phyloP scores from a whole-genome alignment of 2,797 vertebrate species.

The Gadopsis bispinosus region DNA sequence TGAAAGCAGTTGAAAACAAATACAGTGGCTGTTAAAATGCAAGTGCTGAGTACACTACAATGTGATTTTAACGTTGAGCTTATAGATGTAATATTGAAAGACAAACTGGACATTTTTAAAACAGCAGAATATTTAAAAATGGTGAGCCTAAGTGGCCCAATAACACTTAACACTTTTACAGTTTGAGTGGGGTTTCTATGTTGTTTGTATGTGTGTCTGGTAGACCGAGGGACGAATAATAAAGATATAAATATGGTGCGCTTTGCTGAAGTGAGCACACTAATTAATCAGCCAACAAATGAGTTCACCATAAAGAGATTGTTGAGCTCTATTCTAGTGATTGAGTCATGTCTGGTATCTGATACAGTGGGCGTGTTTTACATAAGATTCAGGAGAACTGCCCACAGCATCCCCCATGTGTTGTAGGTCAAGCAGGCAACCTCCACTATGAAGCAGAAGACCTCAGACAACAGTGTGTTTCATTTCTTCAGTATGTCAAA shows the following conservation, averaged over 20 bases:
- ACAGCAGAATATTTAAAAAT: neutral
- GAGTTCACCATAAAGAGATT: neutral
- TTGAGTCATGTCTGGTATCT: slow-evolving; percentile 8
- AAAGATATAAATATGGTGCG: neutral
- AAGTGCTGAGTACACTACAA: neutral
- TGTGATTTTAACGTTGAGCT: neutral
- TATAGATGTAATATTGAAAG: neutral
- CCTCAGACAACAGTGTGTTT: slow-evolving; percentile 89
- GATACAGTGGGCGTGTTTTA: slow-evolving; percentile 17
- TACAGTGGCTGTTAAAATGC: neutral
- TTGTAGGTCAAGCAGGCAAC: slow-evolving; percentile 89
- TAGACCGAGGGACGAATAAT: neutral
- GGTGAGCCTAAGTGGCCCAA: neutral
- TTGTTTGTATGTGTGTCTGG: neutral
- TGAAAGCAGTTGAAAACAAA: neutral
- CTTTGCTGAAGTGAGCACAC: neutral
- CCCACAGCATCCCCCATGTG: slow-evolving; percentile 23
- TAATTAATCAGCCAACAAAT: neutral
- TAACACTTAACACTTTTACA: neutral
- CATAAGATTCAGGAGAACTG: slow-evolving; percentile 5
- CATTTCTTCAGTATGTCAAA: slow-evolving; percentile 95
- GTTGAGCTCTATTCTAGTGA: neutral
- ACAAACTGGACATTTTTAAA: neutral
- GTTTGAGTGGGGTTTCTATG: neutral
- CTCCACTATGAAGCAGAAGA: slow-evolving; percentile 92